phyloP scores from a whole-genome alignment of 2,797 vertebrate genomes.

The Phoeniculus purpureus region DNA sequence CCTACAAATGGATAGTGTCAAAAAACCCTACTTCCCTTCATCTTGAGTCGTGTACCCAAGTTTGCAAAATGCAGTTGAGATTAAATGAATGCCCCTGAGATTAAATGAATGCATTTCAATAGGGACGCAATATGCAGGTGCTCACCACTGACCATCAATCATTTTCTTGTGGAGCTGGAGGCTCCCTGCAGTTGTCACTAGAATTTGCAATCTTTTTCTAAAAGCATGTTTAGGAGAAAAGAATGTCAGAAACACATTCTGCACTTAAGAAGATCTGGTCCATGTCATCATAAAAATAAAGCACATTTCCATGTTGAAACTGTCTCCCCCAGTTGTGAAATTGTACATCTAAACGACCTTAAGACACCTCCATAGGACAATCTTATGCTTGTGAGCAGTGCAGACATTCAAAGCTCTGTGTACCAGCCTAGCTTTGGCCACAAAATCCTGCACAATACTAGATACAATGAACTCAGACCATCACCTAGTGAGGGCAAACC shows the following conservation, averaged over 20 bases:
- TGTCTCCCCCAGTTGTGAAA: background rate
- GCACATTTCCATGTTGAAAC: background rate
- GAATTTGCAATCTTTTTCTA: slow-evolving; percentile 29
- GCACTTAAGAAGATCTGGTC: background rate
- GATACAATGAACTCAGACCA: background rate
- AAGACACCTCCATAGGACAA: background rate
- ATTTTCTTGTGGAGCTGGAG: slow-evolving; percentile 29
- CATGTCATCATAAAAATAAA: background rate
- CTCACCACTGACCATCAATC: slow-evolving; percentile 22
- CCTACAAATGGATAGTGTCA: slow-evolving; percentile 16
- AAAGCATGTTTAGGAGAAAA: background rate
- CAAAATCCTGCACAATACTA: background rate
- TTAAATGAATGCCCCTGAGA: slow-evolving; percentile 42
- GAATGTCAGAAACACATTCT: background rate
- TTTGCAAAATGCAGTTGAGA: slow-evolving; percentile 37
- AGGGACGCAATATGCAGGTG: background rate
- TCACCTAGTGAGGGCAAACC: background rate
- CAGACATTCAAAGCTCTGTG: background rate
- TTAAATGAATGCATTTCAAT: slow-evolving; percentile 3
- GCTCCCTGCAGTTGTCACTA: background rate
- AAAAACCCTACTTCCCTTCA: background rate
- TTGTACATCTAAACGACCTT: background rate
- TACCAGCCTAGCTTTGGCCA: background rate
- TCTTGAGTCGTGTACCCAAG: background rate
- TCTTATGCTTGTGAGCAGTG: fast-evolving